phyloP scores from a whole-genome alignment of 2,797 vertebrate species.

The Vireo griseus region DNA sequence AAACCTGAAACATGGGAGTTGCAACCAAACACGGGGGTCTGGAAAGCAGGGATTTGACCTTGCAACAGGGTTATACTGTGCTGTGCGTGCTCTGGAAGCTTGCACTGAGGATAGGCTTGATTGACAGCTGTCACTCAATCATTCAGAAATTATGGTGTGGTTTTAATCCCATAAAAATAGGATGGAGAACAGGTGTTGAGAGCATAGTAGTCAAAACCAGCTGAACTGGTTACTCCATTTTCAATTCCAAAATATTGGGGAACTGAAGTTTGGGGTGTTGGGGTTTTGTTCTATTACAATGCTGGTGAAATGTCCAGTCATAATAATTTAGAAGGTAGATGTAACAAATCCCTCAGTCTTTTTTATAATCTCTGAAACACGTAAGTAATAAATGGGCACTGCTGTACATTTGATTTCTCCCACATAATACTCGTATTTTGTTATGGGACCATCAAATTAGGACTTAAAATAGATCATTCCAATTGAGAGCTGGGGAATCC shows the following conservation, averaged over 20 bases:
- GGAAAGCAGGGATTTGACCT: neutral
- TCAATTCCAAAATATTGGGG: neutral
- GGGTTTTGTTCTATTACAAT: neutral
- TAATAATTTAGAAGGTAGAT: neutral
- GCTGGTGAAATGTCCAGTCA: neutral
- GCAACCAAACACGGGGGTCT: neutral
- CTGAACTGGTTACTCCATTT: neutral
- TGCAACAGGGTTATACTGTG: fast-evolving
- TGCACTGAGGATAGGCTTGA: neutral
- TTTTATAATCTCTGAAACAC: neutral
- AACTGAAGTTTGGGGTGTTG: neutral
- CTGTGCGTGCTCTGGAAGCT: neutral
- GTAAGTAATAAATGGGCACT: neutral
- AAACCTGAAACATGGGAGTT: neutral
- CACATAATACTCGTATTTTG: neutral
- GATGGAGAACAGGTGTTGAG: neutral
- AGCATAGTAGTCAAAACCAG: neutral
- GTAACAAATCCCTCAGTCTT: neutral
- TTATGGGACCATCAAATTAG: neutral
- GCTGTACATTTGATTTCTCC: neutral
- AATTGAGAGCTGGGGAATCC: neutral
- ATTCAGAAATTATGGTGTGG: neutral
- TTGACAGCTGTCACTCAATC: neutral
- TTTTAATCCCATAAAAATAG: neutral
- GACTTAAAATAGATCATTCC: neutral